Evolutionary conservation across 1,140 invertebrate species (phyloP).

Genomic region (Anastrepha obliqua): DNA sequence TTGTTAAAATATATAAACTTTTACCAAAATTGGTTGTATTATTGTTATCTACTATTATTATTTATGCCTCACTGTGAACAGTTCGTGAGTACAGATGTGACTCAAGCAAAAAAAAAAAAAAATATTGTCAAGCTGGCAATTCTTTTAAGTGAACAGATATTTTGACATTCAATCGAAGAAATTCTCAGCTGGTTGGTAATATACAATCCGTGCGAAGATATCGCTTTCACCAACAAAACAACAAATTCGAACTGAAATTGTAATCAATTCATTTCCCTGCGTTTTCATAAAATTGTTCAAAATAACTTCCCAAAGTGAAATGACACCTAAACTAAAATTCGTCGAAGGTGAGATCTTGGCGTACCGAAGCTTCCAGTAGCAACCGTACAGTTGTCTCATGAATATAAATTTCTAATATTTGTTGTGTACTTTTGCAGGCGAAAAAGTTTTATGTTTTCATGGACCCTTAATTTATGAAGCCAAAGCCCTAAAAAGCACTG

Average conservation of each 20-base stretch:
- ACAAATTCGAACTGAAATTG: slow-evolving; percentile 21
- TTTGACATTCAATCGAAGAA: slow-evolving; percentile 39
- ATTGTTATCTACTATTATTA: not conserved
- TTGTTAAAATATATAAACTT: not conserved
- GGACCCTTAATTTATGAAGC: slow-evolving; percentile 96
- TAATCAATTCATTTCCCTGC: not conserved
- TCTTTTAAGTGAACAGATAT: not conserved
- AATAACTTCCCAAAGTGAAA: slow-evolving; percentile 60
- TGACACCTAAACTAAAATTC: slow-evolving; percentile 79
- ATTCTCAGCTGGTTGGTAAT: slow-evolving; percentile 37
- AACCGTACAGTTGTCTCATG: not conserved
- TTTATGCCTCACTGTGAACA: not conserved
- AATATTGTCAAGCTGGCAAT: not conserved
- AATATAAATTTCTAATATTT: not conserved
- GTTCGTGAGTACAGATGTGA: not conserved
- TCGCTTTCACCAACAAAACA: slow-evolving; percentile 52
- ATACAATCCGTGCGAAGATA: slow-evolving; percentile 34
- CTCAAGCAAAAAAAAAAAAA: not conserved
- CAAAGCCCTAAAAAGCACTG: slow-evolving; percentile 91
- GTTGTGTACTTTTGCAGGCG: slow-evolving; percentile 78
- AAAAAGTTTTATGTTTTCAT: slow-evolving; percentile 97
- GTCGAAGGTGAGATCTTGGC: slow-evolving; percentile 77
- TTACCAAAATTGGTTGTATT: not conserved
- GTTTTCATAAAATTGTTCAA: slow-evolving; percentile 42
- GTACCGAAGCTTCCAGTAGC: not conserved